Base-by-base conservation (phyloP, 2,113 vertebrate species). In the Myotis davidii region DNA sequence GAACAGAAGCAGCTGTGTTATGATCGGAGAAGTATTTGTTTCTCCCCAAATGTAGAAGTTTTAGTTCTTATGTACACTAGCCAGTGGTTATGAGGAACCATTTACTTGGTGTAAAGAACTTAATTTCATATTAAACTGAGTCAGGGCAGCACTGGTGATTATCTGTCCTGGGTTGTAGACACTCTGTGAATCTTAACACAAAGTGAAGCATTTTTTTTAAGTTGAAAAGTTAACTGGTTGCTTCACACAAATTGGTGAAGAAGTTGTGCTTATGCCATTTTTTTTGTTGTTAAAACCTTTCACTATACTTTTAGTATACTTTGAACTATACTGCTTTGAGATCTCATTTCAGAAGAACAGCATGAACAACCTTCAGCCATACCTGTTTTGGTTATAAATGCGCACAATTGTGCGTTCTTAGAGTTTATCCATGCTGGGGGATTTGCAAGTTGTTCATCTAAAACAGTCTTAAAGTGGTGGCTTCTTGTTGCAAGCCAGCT, bases 201-300 rank as follows among this genome's bases (percentile, higher is more conserved):
- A 98, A 99, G 98, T 99, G 98, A 99, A 99, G 99, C 98, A 98
- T 98, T 98, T 98, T 98, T 98, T 98, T 98, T 98, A 98, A 99
- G 98, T 98, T 98, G 98, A 98, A 97, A 98, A 99, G 98, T 98
- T 98, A 97, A 98, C 98, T 98, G 98, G 98, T 99, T 98, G 98
- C 23, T 64, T 98, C 98, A 98, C 97, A 98, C 96, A 95, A 97
- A 98, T 98, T 98, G 97, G 97, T 98, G 98, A 98, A 99, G 98
- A 98, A 98, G 98, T 99, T 99, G 99, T 99, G 99, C 99, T 98
- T 98, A 98, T 99, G 99, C 98, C 99, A 99, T 99, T 98, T 98
- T 98, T 99, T 98, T 59, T 45, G 45, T 56, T 98, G 98, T 98
- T 98, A 88, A 95, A 96, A 98, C 97, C 98, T 98, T 98, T 98